A percentile compares a stretch with the other conserved stretches of the same genome.
These are phyloP conservation scores for Antigone vipio DNA, from an alignment of 2,113 vertebrate genomes.

Conservation along the genomic window DNA sequence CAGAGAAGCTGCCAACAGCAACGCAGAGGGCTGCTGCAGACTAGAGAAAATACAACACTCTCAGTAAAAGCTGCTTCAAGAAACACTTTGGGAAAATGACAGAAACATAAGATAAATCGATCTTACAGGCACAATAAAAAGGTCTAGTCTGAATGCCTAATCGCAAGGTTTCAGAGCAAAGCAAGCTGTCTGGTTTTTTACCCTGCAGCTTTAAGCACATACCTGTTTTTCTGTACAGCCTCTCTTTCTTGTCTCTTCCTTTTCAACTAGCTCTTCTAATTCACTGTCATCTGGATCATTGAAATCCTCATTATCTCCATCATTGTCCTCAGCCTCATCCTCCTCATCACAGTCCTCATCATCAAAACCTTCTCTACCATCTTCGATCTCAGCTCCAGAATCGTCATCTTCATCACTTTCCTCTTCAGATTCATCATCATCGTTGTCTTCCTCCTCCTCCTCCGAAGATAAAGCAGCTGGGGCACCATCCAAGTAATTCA, in stretches of 20 bases:
- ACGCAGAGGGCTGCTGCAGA: constrained; percentile 95
- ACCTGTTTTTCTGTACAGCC: constrained; percentile 91
- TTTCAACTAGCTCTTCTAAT: constrained; percentile 75
- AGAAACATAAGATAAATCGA: neutral
- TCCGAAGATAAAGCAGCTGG: constrained; percentile 63
- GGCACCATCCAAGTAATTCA: constrained; percentile 75
- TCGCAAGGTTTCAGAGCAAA: neutral
- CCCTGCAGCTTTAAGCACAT: neutral
- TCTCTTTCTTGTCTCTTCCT: constrained; percentile 75
- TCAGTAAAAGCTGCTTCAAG: constrained; percentile 30
- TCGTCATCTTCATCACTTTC: constrained; percentile 80
- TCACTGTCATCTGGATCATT: constrained; percentile 75
- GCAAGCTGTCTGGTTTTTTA: neutral
- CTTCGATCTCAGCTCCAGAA: constrained; percentile 83
- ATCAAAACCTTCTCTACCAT: constrained; percentile 79
- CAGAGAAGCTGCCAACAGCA: constrained; percentile 93
- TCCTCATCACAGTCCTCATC: constrained; percentile 79
- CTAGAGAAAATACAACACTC: constrained; percentile 73
- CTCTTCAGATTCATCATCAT: constrained; percentile 48
- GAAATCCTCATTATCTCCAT: constrained; percentile 77
- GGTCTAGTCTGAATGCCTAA: neutral
- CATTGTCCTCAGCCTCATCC: constrained; percentile 72
- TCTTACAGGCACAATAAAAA: neutral
- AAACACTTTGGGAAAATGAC: neutral
- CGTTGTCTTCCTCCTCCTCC: constrained; percentile 47